Base-by-base conservation (phyloP, 2,888 invertebrate genomes). In the Buathra laborator region DNA sequence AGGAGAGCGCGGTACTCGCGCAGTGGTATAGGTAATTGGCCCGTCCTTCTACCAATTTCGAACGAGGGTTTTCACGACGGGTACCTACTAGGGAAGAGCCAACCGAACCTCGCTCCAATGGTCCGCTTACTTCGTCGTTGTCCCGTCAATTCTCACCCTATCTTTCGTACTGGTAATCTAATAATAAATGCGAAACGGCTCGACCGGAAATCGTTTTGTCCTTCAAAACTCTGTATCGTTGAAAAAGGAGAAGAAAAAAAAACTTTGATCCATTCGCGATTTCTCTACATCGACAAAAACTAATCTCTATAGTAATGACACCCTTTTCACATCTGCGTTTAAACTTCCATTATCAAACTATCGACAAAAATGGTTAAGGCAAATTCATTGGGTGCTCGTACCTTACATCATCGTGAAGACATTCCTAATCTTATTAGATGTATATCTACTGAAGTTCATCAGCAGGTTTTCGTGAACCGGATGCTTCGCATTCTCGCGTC, bases 21-120 rank as follows among this genome's bases (percentile, higher is more conserved):
- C 29, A 51, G 51, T 71, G 32, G 32, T 62, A 37, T 43, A 56
- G 48, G 56, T 71, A 80, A 84, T 75, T 84, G 84, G 71, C 66
- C 68, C 51, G 71, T 75, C 72, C 68, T 70, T 56, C 72, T 67
- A 74, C 46, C 72, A 80, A 80, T 75, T 75, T 64, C 48, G 48
- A 32, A 43, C 29, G 48, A 51, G 64, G 48, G 5, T 62, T 71
- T 44, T 16, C 32, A 16, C 59, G 44, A 72, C 74, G 74, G 48
- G 48, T 48, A 48, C 48, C 62, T 46, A 32, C 12, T 6, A 29
- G 59, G 16, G 16, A 32, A 16, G 64, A 64, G 32, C 32, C 64
- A 6, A 48, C 37, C 44, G 59, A 67, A 10, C 59, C 0, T 72
- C 68, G 64, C 29, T 74, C 64, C 67, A 62, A 56, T 70, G 37